Conservation (phyloP, 92 coral and sea anemone species). For the Paragorgia papillata region DNA sequence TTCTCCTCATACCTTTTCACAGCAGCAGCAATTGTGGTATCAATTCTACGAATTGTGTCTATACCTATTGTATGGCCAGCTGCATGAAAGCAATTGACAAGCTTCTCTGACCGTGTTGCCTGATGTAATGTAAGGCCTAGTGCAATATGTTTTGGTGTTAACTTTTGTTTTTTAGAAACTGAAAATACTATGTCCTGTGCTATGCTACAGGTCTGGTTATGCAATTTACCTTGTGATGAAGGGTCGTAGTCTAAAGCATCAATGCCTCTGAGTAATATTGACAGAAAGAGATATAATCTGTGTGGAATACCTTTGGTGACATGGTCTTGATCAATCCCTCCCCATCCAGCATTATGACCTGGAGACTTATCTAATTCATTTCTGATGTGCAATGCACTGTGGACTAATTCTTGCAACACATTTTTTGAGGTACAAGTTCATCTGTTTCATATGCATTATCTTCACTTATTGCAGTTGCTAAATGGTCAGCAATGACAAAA, state of each 20-base stretch:
- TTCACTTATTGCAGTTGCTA: no score
- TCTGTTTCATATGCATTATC: neutral
- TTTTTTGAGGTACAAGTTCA: slow-evolving; percentile 17
- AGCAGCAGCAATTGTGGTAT: slow-evolving; percentile 49
- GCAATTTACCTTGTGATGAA: slow-evolving; percentile 15
- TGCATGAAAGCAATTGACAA: slow-evolving; percentile 60
- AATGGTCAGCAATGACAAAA: neutral
- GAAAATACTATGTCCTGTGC: slow-evolving; percentile 64
- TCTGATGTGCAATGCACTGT: slow-evolving; percentile 54
- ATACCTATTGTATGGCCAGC: slow-evolving; percentile 46
- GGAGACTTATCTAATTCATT: slow-evolving; percentile 43
- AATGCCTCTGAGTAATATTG: slow-evolving; percentile 39
- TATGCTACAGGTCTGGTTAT: slow-evolving; percentile 45
- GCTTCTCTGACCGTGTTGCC: slow-evolving; percentile 71
- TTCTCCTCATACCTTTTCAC: slow-evolving; percentile 39
- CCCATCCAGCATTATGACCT: slow-evolving; percentile 36
- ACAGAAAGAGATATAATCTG: slow-evolving; percentile 56
- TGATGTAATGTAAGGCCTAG: slow-evolving; percentile 73
- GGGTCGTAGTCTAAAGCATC: slow-evolving; percentile 7
- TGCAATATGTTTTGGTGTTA: slow-evolving; percentile 66
- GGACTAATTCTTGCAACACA: slow-evolving; percentile 32
- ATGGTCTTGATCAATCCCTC: slow-evolving; percentile 36
- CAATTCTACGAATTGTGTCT: slow-evolving; percentile 34
- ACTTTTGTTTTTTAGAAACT: slow-evolving; percentile 50
- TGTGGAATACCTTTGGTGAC: slow-evolving; percentile 51